Percentiles rank a stretch among this genome's conserved stretches.
Conservation (phyloP, 2,797 vertebrate genomes). For the Centropyge bicolor region DNA sequence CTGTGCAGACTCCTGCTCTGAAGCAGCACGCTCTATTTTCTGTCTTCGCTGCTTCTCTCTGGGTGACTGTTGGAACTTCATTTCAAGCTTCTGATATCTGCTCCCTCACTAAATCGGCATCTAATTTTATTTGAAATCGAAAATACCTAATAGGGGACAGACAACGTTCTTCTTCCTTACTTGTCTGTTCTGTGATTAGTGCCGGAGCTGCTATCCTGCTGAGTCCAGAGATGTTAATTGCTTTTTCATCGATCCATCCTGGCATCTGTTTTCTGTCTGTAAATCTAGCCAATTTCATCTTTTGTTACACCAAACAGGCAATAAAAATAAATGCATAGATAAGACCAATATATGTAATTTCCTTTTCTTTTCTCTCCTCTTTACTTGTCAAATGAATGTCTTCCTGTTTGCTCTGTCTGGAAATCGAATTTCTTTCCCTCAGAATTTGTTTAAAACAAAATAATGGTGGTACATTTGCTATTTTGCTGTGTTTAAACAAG, state of each 20-base stretch:
- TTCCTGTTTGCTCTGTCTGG: constrained; percentile 25
- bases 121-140: constrained; percentile 60
- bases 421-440: constrained; percentile 17
- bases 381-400: constrained; percentile 3
- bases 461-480: background rate
- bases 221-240: constrained; percentile 52
- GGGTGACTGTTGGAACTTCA: constrained; percentile 61
- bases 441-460: background rate
- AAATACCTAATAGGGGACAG: constrained; percentile 66
- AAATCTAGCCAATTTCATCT: constrained; percentile 32
- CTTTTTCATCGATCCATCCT: constrained; percentile 63
- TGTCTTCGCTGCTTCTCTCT: constrained; percentile 55
- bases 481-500: constrained; percentile 14
- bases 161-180: constrained; percentile 68
- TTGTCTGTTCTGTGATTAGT: constrained; percentile 59
- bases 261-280: constrained; percentile 55
- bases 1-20: constrained; percentile 56
- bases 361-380: constrained; percentile 25
- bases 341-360: constrained; percentile 32
- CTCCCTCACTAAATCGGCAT: constrained; percentile 62
- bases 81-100: constrained; percentile 78
- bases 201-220: constrained; percentile 60
- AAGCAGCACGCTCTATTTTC: constrained; percentile 39
- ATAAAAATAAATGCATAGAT: constrained; percentile 26
- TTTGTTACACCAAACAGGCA: constrained; percentile 33